Base-by-base conservation (phyloP, 2,797 vertebrate genomes). In the Lerista edwardsae region DNA sequence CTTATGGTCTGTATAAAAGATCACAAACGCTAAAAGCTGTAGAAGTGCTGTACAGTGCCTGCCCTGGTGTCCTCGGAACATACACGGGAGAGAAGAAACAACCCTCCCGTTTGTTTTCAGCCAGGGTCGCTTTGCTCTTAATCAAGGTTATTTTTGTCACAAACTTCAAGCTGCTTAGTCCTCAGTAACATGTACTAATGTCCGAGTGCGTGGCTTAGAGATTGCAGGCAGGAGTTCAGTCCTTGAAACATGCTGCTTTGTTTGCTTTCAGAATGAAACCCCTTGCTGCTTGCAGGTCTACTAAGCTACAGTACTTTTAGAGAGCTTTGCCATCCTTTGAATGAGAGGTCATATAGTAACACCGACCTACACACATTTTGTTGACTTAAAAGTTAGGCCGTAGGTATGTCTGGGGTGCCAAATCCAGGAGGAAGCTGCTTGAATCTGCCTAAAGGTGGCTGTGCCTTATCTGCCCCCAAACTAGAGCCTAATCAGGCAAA, bases 311-410 rank as follows among this genome's bases (percentile, higher is more conserved):
- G 55, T 91, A 92, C 92, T 92, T 93, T 90, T 92, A 94, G 91
- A 94, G 90, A 91, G 90, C 91, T 95, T 93, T 94, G 89, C 88
- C 86, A 88, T 91, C 86, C 86, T 93, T 92, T 72, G 86, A 89
- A 89, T 93, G 88, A 72, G 89, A 90, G 85, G 72, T 91, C 47
- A 10, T 51, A 7, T 44, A 44, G 9, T 44, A n/a, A n/a, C n/a
- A n/a, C n/a, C n/a, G n/a, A n/a, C n/a, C n/a, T n/a, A n/a, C n/a
- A n/a, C n/a, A n/a, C n/a, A n/a, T n/a, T n/a, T n/a, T n/a, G n/a
- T n/a, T n/a, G n/a, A n/a, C n/a, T n/a, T n/a, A n/a, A n/a, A n/a
- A n/a, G n/a, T n/a, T n/a, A n/a, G n/a, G n/a, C n/a, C n/a, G n/a
- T n/a, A n/a, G n/a, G n/a, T n/a, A n/a, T n/a, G n/a, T n/a, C n/a